These are phyloP conservation scores for Diplodus puntazzo DNA, from an alignment of 2,797 vertebrate species.

Conservation along the genomic window DNA sequence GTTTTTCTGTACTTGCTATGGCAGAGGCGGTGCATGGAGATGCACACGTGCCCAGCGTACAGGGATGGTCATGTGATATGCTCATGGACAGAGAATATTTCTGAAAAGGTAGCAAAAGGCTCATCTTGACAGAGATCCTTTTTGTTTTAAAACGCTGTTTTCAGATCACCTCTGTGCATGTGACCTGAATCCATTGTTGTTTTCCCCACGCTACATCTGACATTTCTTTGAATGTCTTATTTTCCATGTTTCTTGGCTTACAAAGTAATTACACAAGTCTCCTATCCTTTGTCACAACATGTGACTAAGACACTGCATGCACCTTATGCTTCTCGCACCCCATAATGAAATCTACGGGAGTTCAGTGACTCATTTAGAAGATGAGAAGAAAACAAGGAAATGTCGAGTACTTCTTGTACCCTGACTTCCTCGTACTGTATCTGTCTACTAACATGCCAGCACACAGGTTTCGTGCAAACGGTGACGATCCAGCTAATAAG, in stretches of 20 bases:
- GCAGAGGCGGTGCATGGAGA: no score
- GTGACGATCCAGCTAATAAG: constrained; percentile 24
- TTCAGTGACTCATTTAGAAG: not conserved
- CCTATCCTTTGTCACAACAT: not conserved
- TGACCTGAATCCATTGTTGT: no score
- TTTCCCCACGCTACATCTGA: no score
- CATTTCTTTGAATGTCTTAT: constrained; percentile 5
- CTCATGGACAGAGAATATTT: no score
- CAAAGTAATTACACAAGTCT: not conserved
- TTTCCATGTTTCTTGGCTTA: not conserved
- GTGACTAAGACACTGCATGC: not conserved
- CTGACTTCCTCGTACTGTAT: not conserved
- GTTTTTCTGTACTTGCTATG: no score
- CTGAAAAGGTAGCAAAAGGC: no score
- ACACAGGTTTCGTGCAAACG: constrained; percentile 17
- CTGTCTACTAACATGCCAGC: constrained; percentile 10
- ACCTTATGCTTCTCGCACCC: not conserved
- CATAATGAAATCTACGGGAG: constrained; percentile 5
- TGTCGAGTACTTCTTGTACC: not conserved
- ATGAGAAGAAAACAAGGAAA: not conserved
- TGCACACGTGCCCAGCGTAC: no score
- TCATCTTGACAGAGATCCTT: no score
- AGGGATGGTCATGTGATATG: no score
- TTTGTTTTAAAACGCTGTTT: no score
- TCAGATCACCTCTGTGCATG: no score